A percentile compares a stretch with the other conserved stretches of the same genome.
Evolutionary conservation across 1,140 invertebrate species (phyloP).

Genomic region (Tetramorium parvispinum): DNA sequence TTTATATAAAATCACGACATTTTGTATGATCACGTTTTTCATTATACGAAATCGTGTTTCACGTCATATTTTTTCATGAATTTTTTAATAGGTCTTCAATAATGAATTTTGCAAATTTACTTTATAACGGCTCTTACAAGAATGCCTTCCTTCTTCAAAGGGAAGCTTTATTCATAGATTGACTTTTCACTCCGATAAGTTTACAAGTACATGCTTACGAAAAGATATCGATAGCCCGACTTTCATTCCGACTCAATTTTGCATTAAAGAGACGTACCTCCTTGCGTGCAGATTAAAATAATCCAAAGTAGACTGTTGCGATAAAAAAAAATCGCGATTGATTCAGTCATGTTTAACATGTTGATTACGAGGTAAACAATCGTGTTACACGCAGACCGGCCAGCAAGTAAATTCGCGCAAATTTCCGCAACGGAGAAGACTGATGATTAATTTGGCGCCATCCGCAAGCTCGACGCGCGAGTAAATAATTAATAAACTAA

Average conservation of each 20-base stretch:
- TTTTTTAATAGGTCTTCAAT: background rate
- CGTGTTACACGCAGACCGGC: background rate
- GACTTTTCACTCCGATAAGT: background rate
- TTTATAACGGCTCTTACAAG: background rate
- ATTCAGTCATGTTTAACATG: background rate
- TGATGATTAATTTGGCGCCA: conserved; percentile 40
- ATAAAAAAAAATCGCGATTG: background rate
- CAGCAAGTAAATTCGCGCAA: conserved; percentile 2
- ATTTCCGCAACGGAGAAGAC: conserved; percentile 9
- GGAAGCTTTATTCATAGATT: background rate
- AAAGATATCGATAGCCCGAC: background rate
- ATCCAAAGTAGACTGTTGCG: background rate
- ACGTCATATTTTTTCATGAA: background rate
- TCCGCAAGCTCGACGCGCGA: conserved; percentile 23
- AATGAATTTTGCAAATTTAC: conserved; percentile 23
- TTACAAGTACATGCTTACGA: background rate
- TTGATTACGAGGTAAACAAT: background rate
- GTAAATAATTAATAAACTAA: conserved; percentile 53
- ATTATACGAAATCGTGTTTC: background rate
- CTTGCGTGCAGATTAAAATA: background rate
- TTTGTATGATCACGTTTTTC: background rate
- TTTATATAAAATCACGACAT: background rate
- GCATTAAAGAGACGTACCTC: background rate
- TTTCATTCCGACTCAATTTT: background rate
- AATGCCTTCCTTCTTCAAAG: background rate